A percentile compares a stretch with the other conserved stretches of the same genome.
Evolutionary conservation across 2,797 vertebrate species (phyloP).

Genomic region (Rallus crepitans): DNA sequence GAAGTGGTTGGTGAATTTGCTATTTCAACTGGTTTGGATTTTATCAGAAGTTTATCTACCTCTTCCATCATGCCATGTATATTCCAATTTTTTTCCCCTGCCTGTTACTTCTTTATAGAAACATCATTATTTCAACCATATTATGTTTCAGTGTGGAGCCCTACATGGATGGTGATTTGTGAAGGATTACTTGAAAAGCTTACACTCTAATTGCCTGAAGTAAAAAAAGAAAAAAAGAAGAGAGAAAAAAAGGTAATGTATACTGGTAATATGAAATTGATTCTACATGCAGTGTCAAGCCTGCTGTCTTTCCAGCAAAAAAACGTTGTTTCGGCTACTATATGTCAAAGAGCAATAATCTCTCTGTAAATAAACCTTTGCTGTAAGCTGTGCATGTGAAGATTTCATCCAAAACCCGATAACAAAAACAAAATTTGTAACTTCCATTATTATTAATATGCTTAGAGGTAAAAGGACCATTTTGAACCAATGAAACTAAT

Average conservation of each 20-base stretch:
- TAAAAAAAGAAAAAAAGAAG: not conserved
- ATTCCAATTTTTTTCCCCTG: constrained; percentile 29
- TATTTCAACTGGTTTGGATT: constrained; percentile 45
- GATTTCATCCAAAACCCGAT: not conserved
- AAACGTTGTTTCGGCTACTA: constrained; percentile 63
- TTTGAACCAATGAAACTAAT: not conserved
- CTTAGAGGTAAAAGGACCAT: not conserved
- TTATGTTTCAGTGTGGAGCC: constrained; percentile 40
- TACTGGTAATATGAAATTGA: constrained; percentile 63
- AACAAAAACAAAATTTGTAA: not conserved
- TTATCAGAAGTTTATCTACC: constrained; percentile 17
- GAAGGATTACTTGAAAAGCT: constrained; percentile 51
- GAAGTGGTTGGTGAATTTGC: not conserved
- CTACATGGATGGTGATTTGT: not conserved
- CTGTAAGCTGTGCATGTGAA: not conserved
- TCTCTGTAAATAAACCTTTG: constrained; percentile 62
- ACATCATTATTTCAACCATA: constrained; percentile 66
- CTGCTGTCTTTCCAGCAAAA: constrained; percentile 61
- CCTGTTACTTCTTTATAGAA: constrained; percentile 42
- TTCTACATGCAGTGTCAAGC: constrained; percentile 65
- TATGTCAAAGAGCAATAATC: constrained; percentile 68
- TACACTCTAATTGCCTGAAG: constrained; percentile 32
- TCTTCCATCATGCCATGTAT: not conserved
- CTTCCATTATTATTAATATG: not conserved
- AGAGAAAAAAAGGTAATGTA: constrained; percentile 30